Base-by-base conservation (phyloP, 2,797 vertebrate genomes). In the Loriculus beryllinus region DNA sequence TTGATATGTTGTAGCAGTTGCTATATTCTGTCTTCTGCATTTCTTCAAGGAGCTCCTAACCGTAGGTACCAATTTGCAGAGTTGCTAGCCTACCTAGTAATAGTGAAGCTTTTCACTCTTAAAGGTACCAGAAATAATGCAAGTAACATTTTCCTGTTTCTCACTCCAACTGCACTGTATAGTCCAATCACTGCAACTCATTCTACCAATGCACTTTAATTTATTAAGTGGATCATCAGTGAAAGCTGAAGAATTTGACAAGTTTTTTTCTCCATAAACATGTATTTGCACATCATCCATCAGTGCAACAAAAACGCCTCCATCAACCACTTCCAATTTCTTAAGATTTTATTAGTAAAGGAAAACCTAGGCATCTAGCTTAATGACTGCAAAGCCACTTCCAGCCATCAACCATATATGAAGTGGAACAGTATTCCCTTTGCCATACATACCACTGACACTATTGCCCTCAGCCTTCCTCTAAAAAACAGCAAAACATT, bases 401-500 rank as follows among this genome's bases (percentile, higher is more conserved):
- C 20, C n/a, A 60, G 48, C 33, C 40, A 91, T 40, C 39, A 83
- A 71, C 37, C 28, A 39, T 3, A 33, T 3, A 56, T 0, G 7
- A 56, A 52, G 37, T 26, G 37, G 39, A 82, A 17, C 6, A 63
- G 9, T 19, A 60, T 51, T 80, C 26, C 39, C 29, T 78, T 90
- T 45, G 40, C 78, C 79, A 85, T 37, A 67, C 7, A 20, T 15
- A 39, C 35, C 67, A 81, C 45, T 62, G 88, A 72, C 70, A 65
- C 54, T 22, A 23, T 6, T 52, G 48, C 56, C 80, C 52, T 82
- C 91, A 93, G 64, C 16, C 35, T 79, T 86, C 63, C 69, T 60
- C n/a, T 10, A 15, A 77, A 92, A 81, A 82, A 54, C 31, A 87
- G 78, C 71, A 92, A 88, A 93, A 64, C 82, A 89, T 82, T 93